Evolutionary conservation across 1,140 invertebrate genomes (phyloP).

Genomic region (Tyrophagus putrescentiae): DNA sequence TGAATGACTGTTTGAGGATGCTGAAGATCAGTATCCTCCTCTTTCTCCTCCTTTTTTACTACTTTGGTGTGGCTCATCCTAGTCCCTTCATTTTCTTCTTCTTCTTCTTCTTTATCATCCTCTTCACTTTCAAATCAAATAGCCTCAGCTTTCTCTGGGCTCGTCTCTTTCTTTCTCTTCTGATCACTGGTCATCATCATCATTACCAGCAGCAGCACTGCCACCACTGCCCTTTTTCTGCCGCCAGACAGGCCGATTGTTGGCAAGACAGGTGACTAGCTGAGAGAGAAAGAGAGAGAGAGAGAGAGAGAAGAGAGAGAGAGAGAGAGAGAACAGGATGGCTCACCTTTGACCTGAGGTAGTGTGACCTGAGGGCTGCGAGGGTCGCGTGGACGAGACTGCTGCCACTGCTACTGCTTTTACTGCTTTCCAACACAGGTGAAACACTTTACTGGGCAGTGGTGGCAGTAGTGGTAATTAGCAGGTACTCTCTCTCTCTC

Average conservation of each 20-base stretch:
- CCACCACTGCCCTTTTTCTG: no score
- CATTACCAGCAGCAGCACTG: not conserved
- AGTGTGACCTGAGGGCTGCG: not conserved
- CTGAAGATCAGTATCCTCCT: no score
- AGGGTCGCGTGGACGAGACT: not conserved
- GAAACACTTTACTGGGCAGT: not conserved
- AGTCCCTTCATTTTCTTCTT: not conserved
- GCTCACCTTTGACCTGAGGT: not conserved
- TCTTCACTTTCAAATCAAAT: not conserved
- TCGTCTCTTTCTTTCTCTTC: no score
- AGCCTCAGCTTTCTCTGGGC: no score
- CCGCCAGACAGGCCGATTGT: no score
- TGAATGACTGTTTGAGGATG: no score
- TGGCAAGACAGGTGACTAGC: not conserved
- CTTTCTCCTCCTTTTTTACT: no score
- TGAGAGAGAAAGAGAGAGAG: not conserved
- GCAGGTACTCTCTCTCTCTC: not conserved
- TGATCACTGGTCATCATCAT: not conserved
- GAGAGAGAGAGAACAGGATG: not conserved
- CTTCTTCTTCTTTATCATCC: not conserved
- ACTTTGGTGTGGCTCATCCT: not conserved
- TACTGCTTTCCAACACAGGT: not conserved
- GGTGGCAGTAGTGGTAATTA: not conserved
- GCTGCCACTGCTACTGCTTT: not conserved
- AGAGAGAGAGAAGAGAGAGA: not conserved